Base-by-base conservation (phyloP, 2,113 vertebrate genomes). In the Tapirus terrestris region DNA sequence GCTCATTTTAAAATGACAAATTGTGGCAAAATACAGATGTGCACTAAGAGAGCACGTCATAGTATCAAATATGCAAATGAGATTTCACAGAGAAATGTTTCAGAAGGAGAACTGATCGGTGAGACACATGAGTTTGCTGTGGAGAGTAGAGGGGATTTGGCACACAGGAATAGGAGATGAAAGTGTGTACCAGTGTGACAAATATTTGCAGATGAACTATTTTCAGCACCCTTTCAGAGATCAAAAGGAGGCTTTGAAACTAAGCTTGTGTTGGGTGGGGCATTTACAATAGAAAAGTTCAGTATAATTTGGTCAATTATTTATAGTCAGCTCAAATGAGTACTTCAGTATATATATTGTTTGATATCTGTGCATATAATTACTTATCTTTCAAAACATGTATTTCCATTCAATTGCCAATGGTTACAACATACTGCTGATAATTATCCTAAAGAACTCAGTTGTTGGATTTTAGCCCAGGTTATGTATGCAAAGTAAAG, bases 301-400 rank as follows among this genome's bases (percentile, higher is more conserved):
- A 58, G 3, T 68, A 27, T 58, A 63, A 89, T 88, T 89, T 61
- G 48, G 76, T 21, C 33, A 86, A 88, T 95, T 76, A 61, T 53
- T 84, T 36, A 89, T 91, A 91, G 89, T 85, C 8, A 14, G 7
- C 68, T 97, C 77, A 81, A 85, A 94, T 93, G 61, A 89, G 63
- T 72, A 77, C 72, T 85, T 91, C 8, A 29, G 67, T 68, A 82
- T 39, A 63, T 7, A 67, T 68, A 95, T 68, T 93, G 33, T 86
- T 95, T 31, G 21, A 89, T 96, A 89, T 85, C 81, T 95, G 48
- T 93, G 72, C 29, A 75, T 81, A 29, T 87, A 96, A 72, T 96
- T 93, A 86, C 68, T 95, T 81, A 92, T 65, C 82, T 94, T 96
- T 93, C 83, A 82, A 93, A 96, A 63, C 63, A 83, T 51, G 31